Conservation (phyloP, 2,888 invertebrate genomes). For the Coenonympha arcania region DNA sequence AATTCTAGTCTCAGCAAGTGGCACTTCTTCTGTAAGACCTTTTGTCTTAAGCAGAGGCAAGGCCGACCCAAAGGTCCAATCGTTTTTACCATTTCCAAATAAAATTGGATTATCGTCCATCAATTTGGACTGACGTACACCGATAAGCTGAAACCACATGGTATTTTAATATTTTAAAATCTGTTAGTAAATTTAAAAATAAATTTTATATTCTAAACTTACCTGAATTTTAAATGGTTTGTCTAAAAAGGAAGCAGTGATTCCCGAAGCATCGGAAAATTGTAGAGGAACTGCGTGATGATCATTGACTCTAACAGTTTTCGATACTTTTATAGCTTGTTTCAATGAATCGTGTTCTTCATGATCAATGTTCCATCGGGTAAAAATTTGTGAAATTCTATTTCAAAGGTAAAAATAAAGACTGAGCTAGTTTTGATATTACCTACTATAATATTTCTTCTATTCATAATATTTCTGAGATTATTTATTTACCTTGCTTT, state of each 20-base stretch:
- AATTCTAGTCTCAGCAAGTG: conserved; percentile 54
- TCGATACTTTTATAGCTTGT: conserved; percentile 28
- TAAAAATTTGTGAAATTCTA: conserved; percentile 52
- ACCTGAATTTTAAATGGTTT: conserved; percentile 48
- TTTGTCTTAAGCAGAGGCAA: conserved; percentile 17
- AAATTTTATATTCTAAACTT: conserved; percentile 5
- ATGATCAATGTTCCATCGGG: conserved; percentile 39
- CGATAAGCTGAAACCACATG: conserved; percentile 43
- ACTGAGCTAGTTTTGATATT: too few relatives aligned
- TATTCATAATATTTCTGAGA: background rate
- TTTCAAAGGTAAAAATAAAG: conserved; percentile 10
- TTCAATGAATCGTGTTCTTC: conserved; percentile 35
- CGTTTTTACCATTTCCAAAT: conserved; percentile 49
- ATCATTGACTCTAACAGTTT: conserved; percentile 41
- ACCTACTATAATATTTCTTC: too few relatives aligned
- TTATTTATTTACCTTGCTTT: conserved; percentile 38
- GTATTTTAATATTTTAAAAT: background rate
- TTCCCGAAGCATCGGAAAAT: conserved; percentile 29
- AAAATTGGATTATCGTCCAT: conserved; percentile 29
- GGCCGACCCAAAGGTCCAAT: conserved; percentile 36
- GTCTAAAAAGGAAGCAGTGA: conserved; percentile 41
- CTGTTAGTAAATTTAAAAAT: too few relatives aligned
- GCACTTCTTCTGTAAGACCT: conserved; percentile 39
- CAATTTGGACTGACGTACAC: conserved; percentile 32
- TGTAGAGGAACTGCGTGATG: conserved; percentile 42